Evolutionary conservation across 2,113 vertebrate species (phyloP).

Genomic region (Daphoenositta chrysoptera): DNA sequence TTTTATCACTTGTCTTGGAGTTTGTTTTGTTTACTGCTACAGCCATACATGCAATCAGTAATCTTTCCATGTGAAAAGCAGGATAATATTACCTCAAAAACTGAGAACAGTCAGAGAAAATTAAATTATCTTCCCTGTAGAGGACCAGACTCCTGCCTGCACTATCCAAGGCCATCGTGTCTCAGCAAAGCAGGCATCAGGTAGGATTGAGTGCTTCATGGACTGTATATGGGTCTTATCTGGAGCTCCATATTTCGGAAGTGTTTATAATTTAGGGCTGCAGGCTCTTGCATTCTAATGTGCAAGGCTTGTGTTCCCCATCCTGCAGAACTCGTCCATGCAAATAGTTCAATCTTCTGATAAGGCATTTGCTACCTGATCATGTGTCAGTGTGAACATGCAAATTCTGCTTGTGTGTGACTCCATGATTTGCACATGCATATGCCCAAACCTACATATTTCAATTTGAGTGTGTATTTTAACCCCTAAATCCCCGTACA

Average conservation of each 20-base stretch:
- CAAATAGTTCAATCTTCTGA: neutral
- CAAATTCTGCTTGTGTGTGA: neutral
- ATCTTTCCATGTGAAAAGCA: neutral
- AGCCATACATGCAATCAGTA: neutral
- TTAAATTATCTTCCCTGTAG: neutral
- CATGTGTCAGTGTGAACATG: neutral
- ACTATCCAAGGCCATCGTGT: neutral
- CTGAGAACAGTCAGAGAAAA: neutral
- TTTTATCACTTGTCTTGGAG: neutral
- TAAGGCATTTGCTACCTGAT: neutral
- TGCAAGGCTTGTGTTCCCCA: neutral
- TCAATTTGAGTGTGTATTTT: neutral
- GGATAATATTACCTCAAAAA: neutral
- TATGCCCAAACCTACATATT: neutral
- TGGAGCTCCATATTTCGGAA: neutral
- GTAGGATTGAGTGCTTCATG: neutral
- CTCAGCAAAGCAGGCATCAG: neutral
- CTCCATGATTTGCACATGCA: neutral
- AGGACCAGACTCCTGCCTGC: neutral
- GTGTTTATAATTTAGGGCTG: neutral
- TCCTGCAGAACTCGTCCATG: neutral
- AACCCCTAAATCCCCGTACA: neutral
- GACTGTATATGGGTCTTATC: neutral
- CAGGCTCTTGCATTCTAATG: neutral
- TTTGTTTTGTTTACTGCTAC: neutral